Evolutionary conservation across 2,888 invertebrate genomes (phyloP), one percentile per base, ranked within the genome.

Genomic region (Pecten maximus): DNA sequence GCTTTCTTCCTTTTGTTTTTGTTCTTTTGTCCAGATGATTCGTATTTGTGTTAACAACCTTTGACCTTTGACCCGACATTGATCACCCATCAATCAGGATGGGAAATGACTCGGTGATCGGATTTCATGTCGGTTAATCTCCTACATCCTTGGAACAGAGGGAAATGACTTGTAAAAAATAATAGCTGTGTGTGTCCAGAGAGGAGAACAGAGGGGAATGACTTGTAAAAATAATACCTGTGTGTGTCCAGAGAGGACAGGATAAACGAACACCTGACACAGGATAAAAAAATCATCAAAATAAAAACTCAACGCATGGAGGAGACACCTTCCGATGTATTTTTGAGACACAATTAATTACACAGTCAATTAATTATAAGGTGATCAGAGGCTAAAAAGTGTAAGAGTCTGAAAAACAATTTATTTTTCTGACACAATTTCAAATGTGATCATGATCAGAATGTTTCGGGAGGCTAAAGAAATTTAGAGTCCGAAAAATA

Each of bases 21-120:
- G 23, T 74, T 35, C 74, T 28, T 28, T 28, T 2, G 54, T 15
- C 23, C n/a, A 54, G n/a, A 54, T 19, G 54, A 54, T 35, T 35
- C 12, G 28, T 35, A 10, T 74, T 35, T 74, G 12, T 74, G 12
- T 74, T 35, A 28, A 74, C 23, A 2, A 74, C 28, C 28, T 74
- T 74, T 74, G 74, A 74, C 74, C 74, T 74, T 28, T 74, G 74
- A 74, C 74, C 35, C 15, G 35, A 74, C 74, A 74, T 74, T 74
- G 35, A 74, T 74, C 74, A 35, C 12, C 35, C 28, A 74, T 74
- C 74, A 28, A 74, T 74, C 74, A 74, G 28, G 74, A 74, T 74
- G 35, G 74, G 74, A 74, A 12, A 28, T 74, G 74, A 74, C 74
- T 74, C 74, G 35, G 74, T 74, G 74, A 74, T 74, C 74, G 35